Conservation (phyloP, 1,140 invertebrate genomes). For the Rhagoletis pomonella region DNA sequence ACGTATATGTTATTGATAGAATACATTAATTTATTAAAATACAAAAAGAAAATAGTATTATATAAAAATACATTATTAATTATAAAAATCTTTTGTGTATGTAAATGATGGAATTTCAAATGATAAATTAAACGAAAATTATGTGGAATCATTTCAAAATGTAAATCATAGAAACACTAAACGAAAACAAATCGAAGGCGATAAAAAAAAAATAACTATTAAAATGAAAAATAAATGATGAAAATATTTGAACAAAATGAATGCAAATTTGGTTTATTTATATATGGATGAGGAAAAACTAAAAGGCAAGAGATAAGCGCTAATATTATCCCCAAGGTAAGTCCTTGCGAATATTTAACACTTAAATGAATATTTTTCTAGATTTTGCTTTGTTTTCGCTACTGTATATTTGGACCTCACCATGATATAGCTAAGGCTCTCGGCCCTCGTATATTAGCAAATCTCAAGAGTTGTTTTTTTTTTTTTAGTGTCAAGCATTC, state of each 20-base stretch:
- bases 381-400: no score
- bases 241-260: slow-evolving; percentile 17
- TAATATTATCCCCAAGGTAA: no score
- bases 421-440: no score
- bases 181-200: slow-evolving; percentile 12
- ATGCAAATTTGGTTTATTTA: background rate
- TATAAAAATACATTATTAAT: background rate
- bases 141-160: slow-evolving; percentile 10
- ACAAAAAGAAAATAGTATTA: background rate
- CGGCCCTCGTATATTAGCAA: no score
- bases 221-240: background rate
- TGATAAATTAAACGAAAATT: slow-evolving; percentile 23
- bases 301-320: background rate
- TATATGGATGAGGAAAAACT: background rate
- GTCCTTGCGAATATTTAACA: no score
- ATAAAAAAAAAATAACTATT: background rate
- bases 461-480: no score
- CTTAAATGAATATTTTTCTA: no score
- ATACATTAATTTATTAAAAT: slow-evolving; percentile 27
- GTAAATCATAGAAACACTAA: background rate
- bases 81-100: slow-evolving; percentile 35
- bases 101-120: slow-evolving; percentile 43
- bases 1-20: slow-evolving; percentile 17
- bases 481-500: no score
- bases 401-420: no score